These are phyloP conservation scores for Rhogogaster chlorosoma DNA, from an alignment of 2,888 invertebrate genomes.

Conservation along the genomic window DNA sequence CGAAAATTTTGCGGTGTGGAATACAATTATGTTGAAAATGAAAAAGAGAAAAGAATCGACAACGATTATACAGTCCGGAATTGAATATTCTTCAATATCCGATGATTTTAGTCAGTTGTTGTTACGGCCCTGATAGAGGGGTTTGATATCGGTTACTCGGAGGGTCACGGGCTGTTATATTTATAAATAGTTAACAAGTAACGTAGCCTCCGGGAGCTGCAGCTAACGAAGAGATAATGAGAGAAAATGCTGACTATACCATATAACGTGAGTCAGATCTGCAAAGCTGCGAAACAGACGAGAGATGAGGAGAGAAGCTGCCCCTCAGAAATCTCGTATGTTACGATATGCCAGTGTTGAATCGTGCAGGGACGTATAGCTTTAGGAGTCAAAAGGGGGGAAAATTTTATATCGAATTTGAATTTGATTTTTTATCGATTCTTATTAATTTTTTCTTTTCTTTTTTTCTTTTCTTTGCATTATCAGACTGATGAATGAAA, in stretches of 20 bases:
- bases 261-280: neutral
- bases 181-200: constrained; percentile 13
- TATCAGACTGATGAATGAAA: neutral
- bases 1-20: too few relatives aligned
- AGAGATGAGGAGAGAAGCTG: neutral
- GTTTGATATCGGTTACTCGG: constrained; percentile 24
- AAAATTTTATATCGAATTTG: neutral
- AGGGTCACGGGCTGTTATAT: constrained; percentile 5
- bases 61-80: too few relatives aligned
- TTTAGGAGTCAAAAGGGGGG: neutral
- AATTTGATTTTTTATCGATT: too few relatives aligned
- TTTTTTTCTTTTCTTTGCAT: neutral
- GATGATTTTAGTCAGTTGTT: neutral
- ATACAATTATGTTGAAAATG: too few relatives aligned
- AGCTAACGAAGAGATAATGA: neutral
- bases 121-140: constrained; percentile 3
- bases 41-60: too few relatives aligned
- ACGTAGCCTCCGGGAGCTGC: neutral
- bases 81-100: too few relatives aligned
- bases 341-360: neutral
- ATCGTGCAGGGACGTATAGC: neutral
- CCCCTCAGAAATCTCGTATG: neutral
- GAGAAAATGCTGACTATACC: constrained; percentile 19
- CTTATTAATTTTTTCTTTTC: neutral
- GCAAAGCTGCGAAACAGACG: neutral